Conservation (phyloP, 2,797 vertebrate genomes). For the Mastacembelus armatus region DNA sequence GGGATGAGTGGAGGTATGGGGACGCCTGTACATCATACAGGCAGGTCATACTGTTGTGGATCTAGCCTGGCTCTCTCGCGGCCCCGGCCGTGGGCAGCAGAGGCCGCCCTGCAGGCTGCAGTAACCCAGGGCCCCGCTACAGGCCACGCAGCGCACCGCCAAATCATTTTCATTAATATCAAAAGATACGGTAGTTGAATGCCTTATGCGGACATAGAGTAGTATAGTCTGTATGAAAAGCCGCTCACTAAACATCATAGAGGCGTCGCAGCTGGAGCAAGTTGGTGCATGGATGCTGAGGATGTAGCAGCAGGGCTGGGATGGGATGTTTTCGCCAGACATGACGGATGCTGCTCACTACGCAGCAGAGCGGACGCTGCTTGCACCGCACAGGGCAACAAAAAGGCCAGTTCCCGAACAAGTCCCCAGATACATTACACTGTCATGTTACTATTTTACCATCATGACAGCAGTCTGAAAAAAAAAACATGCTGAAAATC, state of each 20-base stretch:
- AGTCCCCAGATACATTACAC: not conserved
- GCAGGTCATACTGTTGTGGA: constrained; percentile 23
- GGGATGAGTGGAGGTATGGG: not conserved
- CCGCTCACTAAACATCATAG: not conserved
- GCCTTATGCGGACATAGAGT: no score
- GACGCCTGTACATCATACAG: constrained; percentile 4
- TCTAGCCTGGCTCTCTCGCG: constrained; percentile 25
- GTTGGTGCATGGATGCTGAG: constrained; percentile 66
- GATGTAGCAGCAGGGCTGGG: constrained; percentile 52
- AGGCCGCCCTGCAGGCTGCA: constrained; percentile 71
- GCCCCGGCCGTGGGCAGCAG: constrained; percentile 37
- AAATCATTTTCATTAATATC: not conserved
- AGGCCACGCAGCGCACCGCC: constrained; percentile 59
- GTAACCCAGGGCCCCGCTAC: constrained; percentile 63
- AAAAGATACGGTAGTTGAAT: not conserved
- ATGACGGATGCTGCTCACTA: constrained; percentile 74
- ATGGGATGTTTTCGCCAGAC: constrained; percentile 73
- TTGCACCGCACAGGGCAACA: constrained; percentile 9
- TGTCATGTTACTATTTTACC: not conserved
- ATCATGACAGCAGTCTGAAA: not conserved
- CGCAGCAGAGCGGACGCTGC: constrained; percentile 66
- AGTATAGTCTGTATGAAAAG: no score
- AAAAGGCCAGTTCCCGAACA: not conserved
- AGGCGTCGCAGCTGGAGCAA: constrained; percentile 13
- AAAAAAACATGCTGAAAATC: constrained; percentile 26